Conservation (phyloP, 2,113 vertebrate genomes). For the Melospiza melodia region DNA sequence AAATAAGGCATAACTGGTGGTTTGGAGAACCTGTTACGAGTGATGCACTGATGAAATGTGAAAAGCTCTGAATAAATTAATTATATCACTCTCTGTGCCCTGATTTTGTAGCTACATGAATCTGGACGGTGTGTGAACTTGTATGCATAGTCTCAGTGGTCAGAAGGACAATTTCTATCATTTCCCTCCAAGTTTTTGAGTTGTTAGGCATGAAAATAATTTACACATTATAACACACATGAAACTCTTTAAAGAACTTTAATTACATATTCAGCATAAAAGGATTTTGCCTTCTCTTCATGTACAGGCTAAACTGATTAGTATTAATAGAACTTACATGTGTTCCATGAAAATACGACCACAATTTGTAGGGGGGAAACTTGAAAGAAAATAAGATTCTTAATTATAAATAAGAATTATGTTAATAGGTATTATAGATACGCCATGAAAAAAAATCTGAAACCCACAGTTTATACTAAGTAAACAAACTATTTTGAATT, state of each 20-base stretch:
- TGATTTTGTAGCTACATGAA: neutral
- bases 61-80: neutral
- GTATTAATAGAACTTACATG: neutral
- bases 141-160: neutral
- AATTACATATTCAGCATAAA: slow-evolving; percentile 30
- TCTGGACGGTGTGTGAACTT: neutral
- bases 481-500: neutral
- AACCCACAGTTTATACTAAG: neutral
- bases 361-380: neutral
- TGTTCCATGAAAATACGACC: neutral
- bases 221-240: neutral
- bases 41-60: neutral
- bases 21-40: neutral
- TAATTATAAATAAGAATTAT: slow-evolving; percentile 1
- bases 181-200: neutral
- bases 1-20: neutral
- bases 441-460: neutral
- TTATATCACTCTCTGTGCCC: neutral
- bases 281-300: slow-evolving; percentile 1
- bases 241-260: slow-evolving; percentile 33
- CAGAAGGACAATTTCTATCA: neutral
- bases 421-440: neutral
- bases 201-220: slow-evolving; percentile 21
- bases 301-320: slow-evolving; percentile 27
- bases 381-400: neutral